Base-by-base conservation (phyloP, 2,113 vertebrate genomes). In the Microcebus ravelobensis region DNA sequence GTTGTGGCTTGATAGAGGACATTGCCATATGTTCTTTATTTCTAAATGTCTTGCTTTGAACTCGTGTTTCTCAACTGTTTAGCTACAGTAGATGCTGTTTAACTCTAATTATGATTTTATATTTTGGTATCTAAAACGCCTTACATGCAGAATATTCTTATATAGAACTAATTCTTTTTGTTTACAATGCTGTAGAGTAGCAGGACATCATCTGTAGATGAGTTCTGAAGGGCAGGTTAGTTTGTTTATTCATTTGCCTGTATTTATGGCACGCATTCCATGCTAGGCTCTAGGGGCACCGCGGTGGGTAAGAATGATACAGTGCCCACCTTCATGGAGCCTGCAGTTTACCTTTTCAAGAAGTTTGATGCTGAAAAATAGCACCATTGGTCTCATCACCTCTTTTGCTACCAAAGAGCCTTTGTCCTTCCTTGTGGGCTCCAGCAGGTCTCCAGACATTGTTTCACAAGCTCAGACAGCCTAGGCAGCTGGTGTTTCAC, bases 21-120 rank as follows among this genome's bases (percentile, higher is more conserved):
- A 39, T 77, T 61, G 50, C 91, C 76, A 80, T 96, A 83, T 95
- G 96, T 94, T 87, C 45, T 77, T 71, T 79, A 79, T 82, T 76
- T 59, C 77, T 85, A 68, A 81, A 84, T 96, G 65, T 83, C 39
- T 94, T 91, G 23, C 67, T 89, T 74, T 94, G 48, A 93, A 81
- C 70, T 94, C 55, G 21, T 83, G 42, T 94, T 94, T 91, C 81
- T 86, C 18, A 90, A 91, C 2, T 67, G 36, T 82, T 91, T 91
- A 85, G 90, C 36, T 83, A 77, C 71, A n/a, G 61, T 91, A 87
- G 79, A 81, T 93, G n/a, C 11, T 94, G 42, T 82, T 91, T 94
- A 68, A 91, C 42, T 91, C 93, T 61, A 65, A 27, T n/a, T 89
- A 27, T 2, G 36, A 34, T 83, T 93, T 92, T 59, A 55, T 76